These are phyloP conservation scores for Rhopalosiphum maidis DNA, from an alignment of 1,140 invertebrate species.

Conservation along the genomic window DNA sequence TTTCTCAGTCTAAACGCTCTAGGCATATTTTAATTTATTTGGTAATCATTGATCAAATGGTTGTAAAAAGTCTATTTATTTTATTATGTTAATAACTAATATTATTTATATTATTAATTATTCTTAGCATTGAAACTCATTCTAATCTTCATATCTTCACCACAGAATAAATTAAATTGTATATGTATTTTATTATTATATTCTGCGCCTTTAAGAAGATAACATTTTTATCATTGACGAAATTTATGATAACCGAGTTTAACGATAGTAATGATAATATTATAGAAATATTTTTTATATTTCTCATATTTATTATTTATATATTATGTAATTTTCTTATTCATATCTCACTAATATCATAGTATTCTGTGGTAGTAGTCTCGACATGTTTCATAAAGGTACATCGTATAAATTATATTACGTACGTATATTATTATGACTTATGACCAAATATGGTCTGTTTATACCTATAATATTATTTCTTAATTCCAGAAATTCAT, in stretches of 20 bases:
- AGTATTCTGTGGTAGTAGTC: no score
- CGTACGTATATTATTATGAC: background rate
- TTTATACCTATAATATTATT: background rate
- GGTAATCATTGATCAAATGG: background rate
- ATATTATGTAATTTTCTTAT: background rate
- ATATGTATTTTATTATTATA: no score
- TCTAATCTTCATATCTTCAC: background rate
- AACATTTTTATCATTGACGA: background rate
- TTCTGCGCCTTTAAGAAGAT: background rate
- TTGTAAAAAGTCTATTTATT: background rate
- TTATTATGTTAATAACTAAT: background rate
- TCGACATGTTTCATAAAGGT: background rate
- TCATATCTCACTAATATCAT: no score
- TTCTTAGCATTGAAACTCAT: background rate
- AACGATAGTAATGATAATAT: background rate
- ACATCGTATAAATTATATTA: background rate
- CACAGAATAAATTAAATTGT: no score
- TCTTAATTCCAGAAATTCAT: background rate
- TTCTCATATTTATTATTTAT: no score
- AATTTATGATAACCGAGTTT: background rate
- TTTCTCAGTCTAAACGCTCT: background rate
- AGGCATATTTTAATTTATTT: background rate
- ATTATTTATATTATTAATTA: background rate
- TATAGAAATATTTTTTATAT: background rate
- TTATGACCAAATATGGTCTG: background rate